Evolutionary conservation across 2,888 invertebrate species (phyloP).

Genomic region (Diadromus collaris): DNA sequence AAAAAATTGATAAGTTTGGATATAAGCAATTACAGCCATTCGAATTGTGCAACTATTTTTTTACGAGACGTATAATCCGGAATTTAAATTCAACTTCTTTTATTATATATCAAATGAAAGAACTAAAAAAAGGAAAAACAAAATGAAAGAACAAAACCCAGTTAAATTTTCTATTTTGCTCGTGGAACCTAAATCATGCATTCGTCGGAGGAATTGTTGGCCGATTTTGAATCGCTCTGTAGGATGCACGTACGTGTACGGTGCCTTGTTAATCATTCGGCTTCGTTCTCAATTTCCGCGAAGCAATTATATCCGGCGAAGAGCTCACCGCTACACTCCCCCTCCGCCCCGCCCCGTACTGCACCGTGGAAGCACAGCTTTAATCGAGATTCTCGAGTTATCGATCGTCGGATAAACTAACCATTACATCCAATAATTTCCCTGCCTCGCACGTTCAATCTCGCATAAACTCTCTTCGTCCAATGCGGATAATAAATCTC

Average conservation of each 20-base stretch:
- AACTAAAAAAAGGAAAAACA: too few relatives aligned
- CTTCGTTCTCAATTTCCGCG: slow-evolving; percentile 20
- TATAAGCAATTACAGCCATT: too few relatives aligned
- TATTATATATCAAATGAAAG: too few relatives aligned
- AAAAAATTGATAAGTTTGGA: not conserved
- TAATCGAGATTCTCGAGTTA: slow-evolving; percentile 41
- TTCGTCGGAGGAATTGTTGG: not conserved
- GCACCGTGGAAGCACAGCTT: slow-evolving; percentile 27
- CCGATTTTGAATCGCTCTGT: slow-evolving; percentile 3
- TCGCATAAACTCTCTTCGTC: not conserved
- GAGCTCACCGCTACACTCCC: not conserved
- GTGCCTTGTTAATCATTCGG: slow-evolving; percentile 8
- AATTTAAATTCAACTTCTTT: too few relatives aligned
- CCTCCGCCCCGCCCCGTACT: not conserved
- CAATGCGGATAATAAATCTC: slow-evolving; percentile 6
- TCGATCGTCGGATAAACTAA: slow-evolving; percentile 36
- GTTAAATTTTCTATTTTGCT: not conserved
- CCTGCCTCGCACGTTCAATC: not conserved
- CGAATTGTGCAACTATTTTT: too few relatives aligned
- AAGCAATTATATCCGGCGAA: slow-evolving; percentile 38
- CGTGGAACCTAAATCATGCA: not conserved
- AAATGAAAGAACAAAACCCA: not conserved
- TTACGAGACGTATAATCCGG: too few relatives aligned
- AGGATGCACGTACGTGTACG: not conserved
- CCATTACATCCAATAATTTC: slow-evolving; percentile 24